Percentiles rank a stretch among this genome's conserved stretches.
Evolutionary conservation across 2,797 vertebrate species (phyloP).

Genomic region (Melanotaenia boesemani): DNA sequence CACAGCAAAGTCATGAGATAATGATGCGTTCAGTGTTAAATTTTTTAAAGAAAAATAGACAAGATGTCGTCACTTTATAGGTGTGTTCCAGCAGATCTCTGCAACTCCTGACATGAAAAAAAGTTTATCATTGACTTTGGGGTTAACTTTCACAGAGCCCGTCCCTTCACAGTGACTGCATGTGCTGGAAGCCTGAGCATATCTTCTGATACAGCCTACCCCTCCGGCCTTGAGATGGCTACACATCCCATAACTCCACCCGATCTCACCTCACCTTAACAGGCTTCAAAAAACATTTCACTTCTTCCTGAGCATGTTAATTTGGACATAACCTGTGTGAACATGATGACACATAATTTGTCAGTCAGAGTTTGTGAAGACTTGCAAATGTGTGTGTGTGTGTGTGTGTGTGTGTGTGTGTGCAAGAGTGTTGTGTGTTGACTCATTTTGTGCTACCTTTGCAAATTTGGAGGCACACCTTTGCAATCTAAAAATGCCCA

Average conservation of each 20-base stretch:
- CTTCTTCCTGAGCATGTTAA: slow-evolving; percentile 3
- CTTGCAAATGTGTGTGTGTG: slow-evolving; percentile 13
- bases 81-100: neutral
- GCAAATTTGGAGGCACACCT: slow-evolving; percentile 79
- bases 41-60: neutral
- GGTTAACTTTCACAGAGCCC: slow-evolving; percentile 6
- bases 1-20: neutral
- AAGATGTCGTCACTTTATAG: neutral
- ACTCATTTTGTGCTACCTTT: slow-evolving; percentile 67
- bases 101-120: neutral
- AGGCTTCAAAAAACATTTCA: slow-evolving; percentile 30
- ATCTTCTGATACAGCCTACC: slow-evolving; percentile 31
- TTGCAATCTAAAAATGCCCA: slow-evolving; percentile 68
- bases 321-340: slow-evolving; percentile 51
- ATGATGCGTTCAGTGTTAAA: neutral
- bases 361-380: slow-evolving; percentile 26
- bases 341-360: slow-evolving; percentile 66
- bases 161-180: neutral
- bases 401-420: neutral
- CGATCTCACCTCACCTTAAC: slow-evolving; percentile 45
- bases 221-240: slow-evolving; percentile 16
- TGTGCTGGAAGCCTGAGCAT: slow-evolving; percentile 40
- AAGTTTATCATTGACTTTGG: neutral
- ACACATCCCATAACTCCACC: slow-evolving; percentile 32
- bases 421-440: slow-evolving; percentile 21